Conservation (phyloP, 2,113 vertebrate species). For the Pipra filicauda region DNA sequence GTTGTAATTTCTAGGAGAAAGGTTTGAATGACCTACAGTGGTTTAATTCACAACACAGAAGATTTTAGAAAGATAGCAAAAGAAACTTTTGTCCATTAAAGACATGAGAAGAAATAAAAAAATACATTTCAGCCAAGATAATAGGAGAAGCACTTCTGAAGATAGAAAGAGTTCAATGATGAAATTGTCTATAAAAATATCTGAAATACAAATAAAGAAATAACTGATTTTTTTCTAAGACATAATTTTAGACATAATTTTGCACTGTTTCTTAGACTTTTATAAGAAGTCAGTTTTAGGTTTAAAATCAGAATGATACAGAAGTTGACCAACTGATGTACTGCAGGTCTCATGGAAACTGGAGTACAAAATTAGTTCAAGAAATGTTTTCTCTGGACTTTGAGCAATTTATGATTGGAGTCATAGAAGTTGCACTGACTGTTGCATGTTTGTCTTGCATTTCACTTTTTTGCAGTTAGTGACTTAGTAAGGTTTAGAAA, state of each 20-base stretch:
- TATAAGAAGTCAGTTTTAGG: neutral
- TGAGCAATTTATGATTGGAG: neutral
- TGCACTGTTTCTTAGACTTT: neutral
- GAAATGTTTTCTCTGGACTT: slow-evolving; percentile 8
- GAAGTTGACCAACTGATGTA: neutral
- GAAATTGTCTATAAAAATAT: neutral
- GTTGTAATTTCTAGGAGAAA: neutral
- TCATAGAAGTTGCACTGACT: neutral
- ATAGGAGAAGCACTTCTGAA: neutral
- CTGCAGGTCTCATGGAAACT: neutral
- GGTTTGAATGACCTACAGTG: neutral
- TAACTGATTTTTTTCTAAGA: neutral
- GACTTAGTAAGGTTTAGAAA: neutral
- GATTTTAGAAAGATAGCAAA: neutral
- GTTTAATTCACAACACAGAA: neutral
- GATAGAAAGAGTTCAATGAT: neutral
- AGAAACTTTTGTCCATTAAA: neutral
- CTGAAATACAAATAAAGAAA: neutral
- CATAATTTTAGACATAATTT: neutral
- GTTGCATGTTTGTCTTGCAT: neutral
- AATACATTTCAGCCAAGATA: neutral
- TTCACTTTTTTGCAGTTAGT: slow-evolving; percentile 4
- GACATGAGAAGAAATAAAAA: neutral
- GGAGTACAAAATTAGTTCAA: neutral
- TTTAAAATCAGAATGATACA: neutral